Percentiles rank a stretch among this genome's conserved stretches.
phyloP scores from a whole-genome alignment of 2,797 vertebrate species.

The Choloepus didactylus region DNA sequence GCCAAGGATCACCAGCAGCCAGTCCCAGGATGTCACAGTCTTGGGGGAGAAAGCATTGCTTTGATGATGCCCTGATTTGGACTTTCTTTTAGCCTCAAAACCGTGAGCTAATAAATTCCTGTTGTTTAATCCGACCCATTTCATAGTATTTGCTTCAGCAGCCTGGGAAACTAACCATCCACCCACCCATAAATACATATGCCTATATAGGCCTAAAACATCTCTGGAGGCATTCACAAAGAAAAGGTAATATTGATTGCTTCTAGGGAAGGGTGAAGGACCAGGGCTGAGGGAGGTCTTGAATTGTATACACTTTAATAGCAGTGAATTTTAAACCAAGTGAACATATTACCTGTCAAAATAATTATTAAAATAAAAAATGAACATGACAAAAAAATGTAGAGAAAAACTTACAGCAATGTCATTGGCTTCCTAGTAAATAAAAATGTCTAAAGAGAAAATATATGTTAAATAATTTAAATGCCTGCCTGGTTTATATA shows the following conservation, averaged over 20 bases:
- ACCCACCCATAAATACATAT: slow-evolving; percentile 1
- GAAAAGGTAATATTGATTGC: background rate
- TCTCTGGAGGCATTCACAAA: background rate
- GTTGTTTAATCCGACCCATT: too few species aligned
- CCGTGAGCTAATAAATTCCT: too few species aligned
- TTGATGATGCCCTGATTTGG: too few species aligned
- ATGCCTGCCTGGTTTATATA: slow-evolving; percentile 61
- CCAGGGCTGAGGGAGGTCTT: background rate
- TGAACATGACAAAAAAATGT: background rate
- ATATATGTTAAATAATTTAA: slow-evolving; percentile 62
- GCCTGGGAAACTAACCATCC: background rate
- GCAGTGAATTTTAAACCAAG: slow-evolving; percentile 16
- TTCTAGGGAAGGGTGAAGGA: background rate
- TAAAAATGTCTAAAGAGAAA: slow-evolving; percentile 38
- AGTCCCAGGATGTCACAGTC: too few species aligned
- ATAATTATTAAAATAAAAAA: slow-evolving; percentile 37
- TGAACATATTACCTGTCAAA: background rate
- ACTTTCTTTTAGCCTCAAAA: too few species aligned
- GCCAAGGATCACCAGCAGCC: too few species aligned
- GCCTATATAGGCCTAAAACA: background rate
- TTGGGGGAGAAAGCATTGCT: too few species aligned
- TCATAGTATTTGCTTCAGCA: too few species aligned
- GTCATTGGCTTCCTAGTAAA: slow-evolving; percentile 23
- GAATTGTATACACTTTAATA: background rate
- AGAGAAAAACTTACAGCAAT: background rate